phyloP scores from a whole-genome alignment of 2,888 invertebrate species.

The Dichetophora obliterata region DNA sequence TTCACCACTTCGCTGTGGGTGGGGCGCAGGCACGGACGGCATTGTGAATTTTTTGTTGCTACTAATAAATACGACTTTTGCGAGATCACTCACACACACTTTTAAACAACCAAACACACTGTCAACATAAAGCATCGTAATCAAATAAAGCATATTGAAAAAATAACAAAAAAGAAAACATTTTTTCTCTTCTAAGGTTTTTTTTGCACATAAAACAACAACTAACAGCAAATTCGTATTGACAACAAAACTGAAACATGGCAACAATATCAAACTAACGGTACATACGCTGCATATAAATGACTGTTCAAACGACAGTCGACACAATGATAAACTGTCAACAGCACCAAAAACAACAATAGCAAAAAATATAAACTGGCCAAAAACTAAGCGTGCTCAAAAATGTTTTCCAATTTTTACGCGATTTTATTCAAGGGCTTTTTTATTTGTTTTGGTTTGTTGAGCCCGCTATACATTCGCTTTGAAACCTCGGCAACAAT shows the following conservation, averaged over 20 bases:
- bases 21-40: not conserved
- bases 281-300: slow-evolving; percentile 32
- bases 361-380: not conserved
- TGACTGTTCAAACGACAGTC: slow-evolving; percentile 29
- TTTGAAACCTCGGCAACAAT: slow-evolving; percentile 7
- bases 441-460: not conserved
- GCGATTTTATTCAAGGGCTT: not conserved
- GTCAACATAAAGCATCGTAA: too few relatives aligned
- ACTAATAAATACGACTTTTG: slow-evolving; percentile 8
- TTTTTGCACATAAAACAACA: not conserved
- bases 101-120: not conserved
- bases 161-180: not conserved
- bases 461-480: not conserved
- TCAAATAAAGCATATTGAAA: not conserved
- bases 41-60: not conserved
- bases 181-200: not conserved
- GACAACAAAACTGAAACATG: slow-evolving; percentile 1
- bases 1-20: not conserved
- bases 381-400: not conserved
- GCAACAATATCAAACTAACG: slow-evolving; percentile 23
- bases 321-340: slow-evolving; percentile 20
- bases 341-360: not conserved
- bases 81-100: not conserved
- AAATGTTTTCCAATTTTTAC: not conserved
- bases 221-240: slow-evolving; percentile 13